phyloP scores from a whole-genome alignment of 2,888 invertebrate species.

The Cheilosia grossa region DNA sequence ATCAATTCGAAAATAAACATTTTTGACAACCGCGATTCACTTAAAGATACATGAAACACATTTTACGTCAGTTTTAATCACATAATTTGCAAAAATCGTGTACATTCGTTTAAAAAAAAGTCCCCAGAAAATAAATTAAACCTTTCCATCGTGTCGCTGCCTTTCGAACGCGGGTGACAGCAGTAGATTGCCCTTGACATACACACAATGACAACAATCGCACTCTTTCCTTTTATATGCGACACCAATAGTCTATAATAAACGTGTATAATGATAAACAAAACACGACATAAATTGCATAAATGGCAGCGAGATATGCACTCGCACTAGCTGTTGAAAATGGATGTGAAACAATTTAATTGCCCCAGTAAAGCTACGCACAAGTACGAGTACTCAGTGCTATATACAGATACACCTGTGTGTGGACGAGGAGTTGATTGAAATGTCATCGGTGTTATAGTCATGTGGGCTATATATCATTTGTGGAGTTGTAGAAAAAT shows the following conservation, averaged over 20 bases:
- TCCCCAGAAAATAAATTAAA: background rate
- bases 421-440: constrained; percentile 10
- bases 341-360: constrained; percentile 46
- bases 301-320: constrained; percentile 60
- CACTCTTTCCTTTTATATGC: constrained; percentile 33
- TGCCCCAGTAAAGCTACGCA: constrained; percentile 29
- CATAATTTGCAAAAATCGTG: background rate
- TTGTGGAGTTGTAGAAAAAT: constrained; percentile 10
- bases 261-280: constrained; percentile 43
- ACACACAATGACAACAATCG: constrained; percentile 16
- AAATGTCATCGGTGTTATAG: background rate
- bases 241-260: constrained; percentile 26
- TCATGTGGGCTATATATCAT: constrained; percentile 28
- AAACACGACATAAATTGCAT: constrained; percentile 59
- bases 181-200: constrained; percentile 56
- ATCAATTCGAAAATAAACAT: background rate
- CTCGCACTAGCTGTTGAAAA: constrained; percentile 38
- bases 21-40: background rate
- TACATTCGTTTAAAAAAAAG: background rate
- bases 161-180: constrained; percentile 27
- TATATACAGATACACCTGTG: background rate
- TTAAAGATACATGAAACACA: background rate
- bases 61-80: background rate
- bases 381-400: no score
- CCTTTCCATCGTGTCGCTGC: background rate